These are phyloP conservation scores for Ganaspis brasiliensis DNA, from an alignment of 2,888 invertebrate genomes.

Conservation along the genomic window DNA sequence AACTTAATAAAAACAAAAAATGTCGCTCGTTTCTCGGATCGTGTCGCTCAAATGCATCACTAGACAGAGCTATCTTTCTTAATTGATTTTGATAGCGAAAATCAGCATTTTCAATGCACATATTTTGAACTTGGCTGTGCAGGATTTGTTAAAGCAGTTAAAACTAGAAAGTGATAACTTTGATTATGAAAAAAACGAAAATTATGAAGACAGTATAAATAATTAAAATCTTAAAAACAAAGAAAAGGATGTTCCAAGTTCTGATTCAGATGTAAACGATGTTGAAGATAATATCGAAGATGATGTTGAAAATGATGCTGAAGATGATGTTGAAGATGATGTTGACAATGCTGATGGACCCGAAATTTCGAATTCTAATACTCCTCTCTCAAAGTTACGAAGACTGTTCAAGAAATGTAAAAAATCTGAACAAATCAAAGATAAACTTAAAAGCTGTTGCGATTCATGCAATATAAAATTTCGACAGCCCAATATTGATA, in stretches of 20 bases:
- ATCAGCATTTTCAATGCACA: slow-evolving; percentile 69
- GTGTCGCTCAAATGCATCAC: no score
- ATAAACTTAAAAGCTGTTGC: slow-evolving; percentile 50
- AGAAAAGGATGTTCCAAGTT: slow-evolving; percentile 6
- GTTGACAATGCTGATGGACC: no score
- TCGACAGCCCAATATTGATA: slow-evolving; percentile 49
- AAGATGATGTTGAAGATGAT: no score
- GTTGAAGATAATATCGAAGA: no score
- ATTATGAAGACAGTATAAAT: no score
- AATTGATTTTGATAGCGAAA: slow-evolving; percentile 26
- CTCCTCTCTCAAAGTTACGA: slow-evolving; percentile 53
- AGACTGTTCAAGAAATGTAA: no score
- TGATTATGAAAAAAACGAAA: slow-evolving; percentile 36
- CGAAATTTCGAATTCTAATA: background rate
- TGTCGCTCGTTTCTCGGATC: no score
- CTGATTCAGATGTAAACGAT: background rate
- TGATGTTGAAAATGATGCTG: background rate
- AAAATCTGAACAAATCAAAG: no score
- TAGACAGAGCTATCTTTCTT: no score
- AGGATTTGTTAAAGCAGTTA: slow-evolving; percentile 57
- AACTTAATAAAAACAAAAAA: no score
- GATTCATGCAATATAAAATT: slow-evolving; percentile 19
- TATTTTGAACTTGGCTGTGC: slow-evolving; percentile 66
- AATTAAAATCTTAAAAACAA: slow-evolving; percentile 19
- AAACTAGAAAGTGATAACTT: background rate